These are phyloP conservation scores for Sorex maritimensis DNA, from an alignment of 2,797 vertebrate genomes.

Conservation along the genomic window DNA sequence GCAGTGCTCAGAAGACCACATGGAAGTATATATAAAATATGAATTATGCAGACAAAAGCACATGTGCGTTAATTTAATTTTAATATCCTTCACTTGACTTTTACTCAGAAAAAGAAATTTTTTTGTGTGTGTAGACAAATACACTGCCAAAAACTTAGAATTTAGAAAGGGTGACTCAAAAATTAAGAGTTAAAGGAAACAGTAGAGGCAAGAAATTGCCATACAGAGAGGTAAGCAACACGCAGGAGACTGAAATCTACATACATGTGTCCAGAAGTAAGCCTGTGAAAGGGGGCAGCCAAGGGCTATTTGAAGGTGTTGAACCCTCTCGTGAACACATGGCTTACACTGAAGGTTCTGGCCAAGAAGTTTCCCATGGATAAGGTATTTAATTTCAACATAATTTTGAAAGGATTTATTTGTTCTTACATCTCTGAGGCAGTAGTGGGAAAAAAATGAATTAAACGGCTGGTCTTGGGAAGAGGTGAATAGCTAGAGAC, in stretches of 20 bases:
- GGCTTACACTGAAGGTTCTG: too few relatives aligned
- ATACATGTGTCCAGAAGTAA: neutral
- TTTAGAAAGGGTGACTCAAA: constrained; percentile 33
- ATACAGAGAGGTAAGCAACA: neutral
- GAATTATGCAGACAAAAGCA: neutral
- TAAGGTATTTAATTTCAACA: neutral
- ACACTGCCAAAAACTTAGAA: neutral
- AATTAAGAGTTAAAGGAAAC: neutral
- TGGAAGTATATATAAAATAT: neutral
- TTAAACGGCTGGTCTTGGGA: too few relatives aligned
- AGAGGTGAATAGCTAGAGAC: neutral
- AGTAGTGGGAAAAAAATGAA: neutral
- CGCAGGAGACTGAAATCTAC: neutral
- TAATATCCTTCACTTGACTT: neutral
- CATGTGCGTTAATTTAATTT: neutral
- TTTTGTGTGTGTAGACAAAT: constrained; percentile 8
- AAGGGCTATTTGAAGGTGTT: neutral
- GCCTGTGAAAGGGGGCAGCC: neutral
- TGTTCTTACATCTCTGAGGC: neutral
- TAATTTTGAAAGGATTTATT: constrained; percentile 15
- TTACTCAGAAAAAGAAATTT: neutral
- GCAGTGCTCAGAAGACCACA: too few relatives aligned
- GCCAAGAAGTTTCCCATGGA: too few relatives aligned
- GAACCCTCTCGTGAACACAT: neutral
- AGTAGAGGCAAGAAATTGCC: neutral